phyloP scores from a whole-genome alignment of 2,888 invertebrate genomes.

The Hedychridium roseum region DNA sequence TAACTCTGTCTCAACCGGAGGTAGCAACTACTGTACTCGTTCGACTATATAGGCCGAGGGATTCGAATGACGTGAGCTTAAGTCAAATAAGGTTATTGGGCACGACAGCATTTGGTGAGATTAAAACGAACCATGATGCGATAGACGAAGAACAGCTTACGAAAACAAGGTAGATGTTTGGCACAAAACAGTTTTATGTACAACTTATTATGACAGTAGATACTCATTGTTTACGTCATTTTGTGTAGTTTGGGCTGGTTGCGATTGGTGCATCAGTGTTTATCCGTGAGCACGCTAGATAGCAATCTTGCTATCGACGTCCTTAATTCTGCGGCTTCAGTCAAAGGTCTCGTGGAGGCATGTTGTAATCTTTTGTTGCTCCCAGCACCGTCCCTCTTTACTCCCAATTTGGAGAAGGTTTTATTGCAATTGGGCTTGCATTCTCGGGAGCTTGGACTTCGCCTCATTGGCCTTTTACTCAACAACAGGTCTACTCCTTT shows the following conservation, averaged over 20 bases:
- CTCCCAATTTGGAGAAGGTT: constrained; percentile 73
- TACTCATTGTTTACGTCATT: constrained; percentile 1
- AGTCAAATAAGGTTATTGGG: constrained; percentile 87
- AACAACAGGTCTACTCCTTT: constrained; percentile 66
- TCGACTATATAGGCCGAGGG: constrained; percentile 82
- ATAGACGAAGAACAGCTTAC: constrained; percentile 68
- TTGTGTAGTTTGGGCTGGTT: constrained; percentile 81
- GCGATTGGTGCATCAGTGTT: constrained; percentile 80
- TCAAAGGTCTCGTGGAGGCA: constrained; percentile 73
- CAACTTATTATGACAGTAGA: background rate
- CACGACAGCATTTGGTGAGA: constrained; percentile 80
- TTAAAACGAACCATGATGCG: constrained; percentile 59
- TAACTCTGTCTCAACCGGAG: constrained; percentile 83
- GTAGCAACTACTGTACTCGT: constrained; percentile 85
- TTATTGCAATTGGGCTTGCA: constrained; percentile 75
- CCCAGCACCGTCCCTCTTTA: constrained; percentile 72
- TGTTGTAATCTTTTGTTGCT: constrained; percentile 78
- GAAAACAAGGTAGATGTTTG: constrained; percentile 64
- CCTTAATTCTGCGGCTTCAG: constrained; percentile 72
- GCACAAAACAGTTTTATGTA: no score
- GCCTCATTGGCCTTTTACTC: constrained; percentile 68
- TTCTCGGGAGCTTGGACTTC: constrained; percentile 69
- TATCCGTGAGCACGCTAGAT: constrained; percentile 65
- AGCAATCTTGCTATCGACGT: constrained; percentile 63
- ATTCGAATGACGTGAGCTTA: constrained; percentile 88